Percentiles rank a stretch among this genome's conserved stretches.
Evolutionary conservation across 2,113 vertebrate species (phyloP).

Genomic region (Gallinago media): DNA sequence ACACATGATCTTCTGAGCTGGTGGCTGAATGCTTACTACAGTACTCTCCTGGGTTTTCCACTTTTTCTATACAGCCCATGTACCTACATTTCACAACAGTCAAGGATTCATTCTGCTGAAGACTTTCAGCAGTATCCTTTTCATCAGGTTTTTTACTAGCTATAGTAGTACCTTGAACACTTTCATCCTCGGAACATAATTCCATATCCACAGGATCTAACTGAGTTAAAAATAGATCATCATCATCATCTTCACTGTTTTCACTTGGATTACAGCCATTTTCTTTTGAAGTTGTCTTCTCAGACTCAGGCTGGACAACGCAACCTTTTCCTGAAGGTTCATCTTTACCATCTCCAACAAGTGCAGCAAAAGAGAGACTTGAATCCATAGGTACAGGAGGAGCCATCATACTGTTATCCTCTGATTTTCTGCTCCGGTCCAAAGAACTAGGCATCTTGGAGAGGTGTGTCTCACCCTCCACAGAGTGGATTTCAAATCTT

Average conservation of each 20-base stretch:
- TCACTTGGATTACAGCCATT: neutral
- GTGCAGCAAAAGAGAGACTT: neutral
- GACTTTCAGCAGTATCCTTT: neutral
- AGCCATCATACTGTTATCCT: neutral
- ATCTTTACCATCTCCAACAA: neutral
- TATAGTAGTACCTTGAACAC: neutral
- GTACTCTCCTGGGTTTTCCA: neutral
- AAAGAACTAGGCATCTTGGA: neutral
- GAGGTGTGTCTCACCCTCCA: neutral
- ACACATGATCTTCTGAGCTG: slow-evolving; percentile 58
- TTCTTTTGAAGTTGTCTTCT: neutral
- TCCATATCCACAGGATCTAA: slow-evolving; percentile 81
- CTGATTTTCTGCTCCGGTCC: neutral
- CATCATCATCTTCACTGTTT: slow-evolving; percentile 46
- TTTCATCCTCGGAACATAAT: slow-evolving; percentile 74
- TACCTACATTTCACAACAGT: slow-evolving; percentile 1
- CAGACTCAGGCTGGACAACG: neutral
- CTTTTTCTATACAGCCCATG: slow-evolving; percentile 36
- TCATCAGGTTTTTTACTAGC: neutral
- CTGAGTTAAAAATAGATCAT: slow-evolving; percentile 81
- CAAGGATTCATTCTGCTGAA: neutral
- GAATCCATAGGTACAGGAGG: neutral
- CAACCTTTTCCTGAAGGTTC: neutral
- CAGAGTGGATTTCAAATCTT: neutral
- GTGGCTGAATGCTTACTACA: slow-evolving; percentile 41